A percentile compares a stretch with the other conserved stretches of the same genome.
phyloP scores from a whole-genome alignment of 2,888 invertebrate species.

The Lithophane ornitopus region DNA sequence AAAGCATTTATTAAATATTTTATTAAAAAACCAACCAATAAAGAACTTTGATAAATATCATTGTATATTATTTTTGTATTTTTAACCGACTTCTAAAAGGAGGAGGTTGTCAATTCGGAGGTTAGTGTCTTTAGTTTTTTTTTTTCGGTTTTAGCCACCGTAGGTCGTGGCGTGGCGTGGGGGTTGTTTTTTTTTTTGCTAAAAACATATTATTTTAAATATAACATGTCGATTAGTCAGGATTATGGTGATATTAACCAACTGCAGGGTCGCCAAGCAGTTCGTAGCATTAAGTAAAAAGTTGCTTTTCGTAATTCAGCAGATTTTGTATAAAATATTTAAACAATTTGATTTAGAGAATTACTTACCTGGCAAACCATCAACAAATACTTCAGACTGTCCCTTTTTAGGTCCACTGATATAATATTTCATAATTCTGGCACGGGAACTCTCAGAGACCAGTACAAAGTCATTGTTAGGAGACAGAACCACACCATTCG shows the following conservation, averaged over 20 bases:
- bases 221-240: neutral
- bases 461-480: slow-evolving; percentile 95
- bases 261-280: neutral
- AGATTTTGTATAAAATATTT: neutral
- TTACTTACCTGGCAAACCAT: slow-evolving; percentile 96
- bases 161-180: too few species aligned
- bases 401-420: slow-evolving; percentile 95
- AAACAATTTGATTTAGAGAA: too few species aligned
- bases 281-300: neutral
- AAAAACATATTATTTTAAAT: neutral
- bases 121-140: too few species aligned
- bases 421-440: slow-evolving; percentile 94
- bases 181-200: too few species aligned
- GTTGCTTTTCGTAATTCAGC: neutral
- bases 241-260: neutral
- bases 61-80: neutral
- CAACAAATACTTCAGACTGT: slow-evolving; percentile 94
- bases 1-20: slow-evolving; percentile 44
- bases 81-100: too few species aligned
- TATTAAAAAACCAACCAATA: slow-evolving; percentile 5
- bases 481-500: slow-evolving; percentile 96
- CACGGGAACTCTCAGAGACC: slow-evolving; percentile 93
- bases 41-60: neutral
- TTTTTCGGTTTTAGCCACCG: too few species aligned
- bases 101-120: too few species aligned